These are phyloP conservation scores for Yoshiicerus persimilis DNA, from an alignment of 1,140 invertebrate genomes.

Conservation along the genomic window DNA sequence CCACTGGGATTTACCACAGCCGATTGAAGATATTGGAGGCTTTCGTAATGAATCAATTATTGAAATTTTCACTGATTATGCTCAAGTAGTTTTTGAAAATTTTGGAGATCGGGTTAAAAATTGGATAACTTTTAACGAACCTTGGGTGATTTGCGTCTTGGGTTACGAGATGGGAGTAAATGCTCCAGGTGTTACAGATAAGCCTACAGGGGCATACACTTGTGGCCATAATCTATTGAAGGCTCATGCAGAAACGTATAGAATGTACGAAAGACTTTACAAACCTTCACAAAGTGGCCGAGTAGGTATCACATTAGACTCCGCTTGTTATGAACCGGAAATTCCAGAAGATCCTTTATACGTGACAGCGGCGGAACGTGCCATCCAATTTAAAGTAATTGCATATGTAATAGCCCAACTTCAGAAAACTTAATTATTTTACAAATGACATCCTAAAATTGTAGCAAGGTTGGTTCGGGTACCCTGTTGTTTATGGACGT, in stretches of 20 bases:
- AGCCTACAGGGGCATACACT: slow-evolving; percentile 1
- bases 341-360: not conserved
- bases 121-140: slow-evolving; percentile 50
- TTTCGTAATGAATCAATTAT: slow-evolving; percentile 43
- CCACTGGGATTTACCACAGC: slow-evolving; percentile 58
- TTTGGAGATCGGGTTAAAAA: slow-evolving; percentile 49
- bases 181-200: slow-evolving; percentile 49
- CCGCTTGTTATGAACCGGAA: slow-evolving; percentile 32
- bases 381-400: slow-evolving; percentile 31
- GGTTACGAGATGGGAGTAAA: not conserved
- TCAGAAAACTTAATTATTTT: too few species aligned
- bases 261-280: slow-evolving; percentile 27
- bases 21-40: slow-evolving; percentile 44
- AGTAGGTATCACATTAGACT: slow-evolving; percentile 39
- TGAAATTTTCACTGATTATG: slow-evolving; percentile 42
- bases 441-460: not conserved
- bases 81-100: slow-evolving; percentile 36
- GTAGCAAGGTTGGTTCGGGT: slow-evolving; percentile 61
- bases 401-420: not conserved
- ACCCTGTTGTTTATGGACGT: slow-evolving; percentile 66
- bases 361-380: slow-evolving; percentile 26
- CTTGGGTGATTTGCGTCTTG: slow-evolving; percentile 2
- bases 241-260: slow-evolving; percentile 28
- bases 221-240: slow-evolving; percentile 32
- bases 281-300: slow-evolving; percentile 5